Percentiles rank a stretch among this genome's conserved stretches.
Conservation (phyloP, 2,797 vertebrate genomes). For the Chloroceryle amazona region DNA sequence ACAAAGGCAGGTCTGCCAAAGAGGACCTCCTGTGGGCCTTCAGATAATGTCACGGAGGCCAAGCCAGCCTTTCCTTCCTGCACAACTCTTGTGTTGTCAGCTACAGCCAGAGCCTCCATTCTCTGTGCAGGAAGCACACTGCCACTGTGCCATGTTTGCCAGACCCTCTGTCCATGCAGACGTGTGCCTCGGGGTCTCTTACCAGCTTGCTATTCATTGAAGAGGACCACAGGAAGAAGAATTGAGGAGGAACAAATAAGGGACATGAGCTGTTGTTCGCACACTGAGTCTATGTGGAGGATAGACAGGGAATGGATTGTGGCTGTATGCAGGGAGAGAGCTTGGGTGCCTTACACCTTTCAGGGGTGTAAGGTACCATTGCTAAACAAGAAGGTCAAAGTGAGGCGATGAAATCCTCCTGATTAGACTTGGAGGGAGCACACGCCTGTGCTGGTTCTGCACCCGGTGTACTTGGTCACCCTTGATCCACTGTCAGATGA, state of each 20-base stretch:
- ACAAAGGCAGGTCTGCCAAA: not conserved
- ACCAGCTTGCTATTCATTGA: not conserved
- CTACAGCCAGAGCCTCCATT: not conserved
- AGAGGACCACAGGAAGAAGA: not conserved
- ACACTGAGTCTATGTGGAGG: not conserved
- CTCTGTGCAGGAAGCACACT: not conserved
- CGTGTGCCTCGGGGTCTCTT: not conserved
- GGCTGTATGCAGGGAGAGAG: not conserved
- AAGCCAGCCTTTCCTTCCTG: not conserved
- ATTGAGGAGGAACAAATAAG: not conserved
- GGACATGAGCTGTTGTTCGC: not conserved
- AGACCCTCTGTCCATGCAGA: not conserved
- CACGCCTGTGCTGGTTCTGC: not conserved
- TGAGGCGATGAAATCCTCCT: not conserved
- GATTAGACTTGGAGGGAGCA: not conserved
- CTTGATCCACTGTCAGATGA: not conserved
- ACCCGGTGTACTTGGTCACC: accelerated
- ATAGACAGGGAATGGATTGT: not conserved
- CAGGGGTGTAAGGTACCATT: not conserved
- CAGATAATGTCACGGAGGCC: not conserved
- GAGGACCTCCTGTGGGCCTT: not conserved
- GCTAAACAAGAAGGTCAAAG: not conserved
- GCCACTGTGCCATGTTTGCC: not conserved
- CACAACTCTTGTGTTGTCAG: not conserved
- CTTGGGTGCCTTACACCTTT: not conserved